Evolutionary conservation across 2,888 invertebrate genomes (phyloP).

Genomic region (Cephonodes hylas): DNA sequence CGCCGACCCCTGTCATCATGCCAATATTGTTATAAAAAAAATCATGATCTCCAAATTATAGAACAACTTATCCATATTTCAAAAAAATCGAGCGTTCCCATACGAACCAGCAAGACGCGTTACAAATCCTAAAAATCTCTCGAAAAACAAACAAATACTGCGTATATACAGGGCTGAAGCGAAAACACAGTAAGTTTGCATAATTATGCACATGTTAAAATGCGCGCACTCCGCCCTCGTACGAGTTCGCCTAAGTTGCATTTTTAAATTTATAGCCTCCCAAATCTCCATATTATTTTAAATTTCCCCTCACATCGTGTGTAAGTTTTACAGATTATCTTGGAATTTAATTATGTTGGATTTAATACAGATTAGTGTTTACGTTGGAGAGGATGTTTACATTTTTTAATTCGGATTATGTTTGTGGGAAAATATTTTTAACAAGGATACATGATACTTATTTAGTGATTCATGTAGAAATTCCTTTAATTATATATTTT

Average conservation of each 20-base stretch:
- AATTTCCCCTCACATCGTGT: background rate
- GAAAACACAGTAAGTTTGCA: constrained; percentile 2
- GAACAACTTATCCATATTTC: too few species aligned
- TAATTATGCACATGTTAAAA: constrained; percentile 10
- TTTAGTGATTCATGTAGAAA: too few species aligned
- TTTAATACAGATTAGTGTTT: too few species aligned
- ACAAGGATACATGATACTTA: too few species aligned
- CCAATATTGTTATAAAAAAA: too few species aligned
- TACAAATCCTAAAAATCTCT: background rate
- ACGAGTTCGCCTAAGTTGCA: constrained; percentile 2
- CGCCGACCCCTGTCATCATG: too few species aligned
- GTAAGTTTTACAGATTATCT: background rate
- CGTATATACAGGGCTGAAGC: background rate
- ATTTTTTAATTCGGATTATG: too few species aligned
- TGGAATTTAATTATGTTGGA: background rate
- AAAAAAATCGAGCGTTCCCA: background rate
- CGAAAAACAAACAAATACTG: background rate
- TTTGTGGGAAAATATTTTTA: too few species aligned
- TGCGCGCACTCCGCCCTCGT: background rate
- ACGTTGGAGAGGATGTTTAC: too few species aligned
- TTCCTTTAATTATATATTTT: too few species aligned
- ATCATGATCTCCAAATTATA: too few species aligned
- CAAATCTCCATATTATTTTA: constrained; percentile 4
- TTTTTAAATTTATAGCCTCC: constrained; percentile 5
- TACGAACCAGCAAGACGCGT: background rate